These are phyloP conservation scores for Gymnocheta viridis DNA, from an alignment of 2,888 invertebrate species.

Conservation along the genomic window DNA sequence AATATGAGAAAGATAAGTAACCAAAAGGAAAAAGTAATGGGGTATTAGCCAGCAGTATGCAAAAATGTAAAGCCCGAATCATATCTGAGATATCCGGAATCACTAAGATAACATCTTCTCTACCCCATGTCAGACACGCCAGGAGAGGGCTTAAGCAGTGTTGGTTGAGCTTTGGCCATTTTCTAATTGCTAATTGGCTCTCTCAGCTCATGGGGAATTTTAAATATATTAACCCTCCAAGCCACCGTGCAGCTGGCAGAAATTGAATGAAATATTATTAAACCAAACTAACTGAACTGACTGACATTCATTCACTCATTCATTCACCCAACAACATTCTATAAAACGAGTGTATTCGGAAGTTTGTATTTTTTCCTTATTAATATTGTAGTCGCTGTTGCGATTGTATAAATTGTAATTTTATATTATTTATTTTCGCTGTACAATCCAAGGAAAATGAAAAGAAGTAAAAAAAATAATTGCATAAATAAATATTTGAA, in stretches of 20 bases:
- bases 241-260: slow-evolving; percentile 31
- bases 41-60: too few relatives aligned
- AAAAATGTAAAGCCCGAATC: too few relatives aligned
- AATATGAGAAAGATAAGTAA: too few relatives aligned
- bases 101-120: too few relatives aligned
- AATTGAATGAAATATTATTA: slow-evolving; percentile 42
- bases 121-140: too few relatives aligned
- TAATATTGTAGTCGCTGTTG: background rate
- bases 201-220: too few relatives aligned
- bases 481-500: slow-evolving; percentile 71
- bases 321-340: slow-evolving; percentile 36
- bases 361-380: slow-evolving; percentile 36
- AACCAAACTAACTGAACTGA: slow-evolving; percentile 36
- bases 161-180: too few relatives aligned
- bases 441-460: slow-evolving; percentile 21
- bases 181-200: too few relatives aligned
- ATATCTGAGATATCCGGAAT: too few relatives aligned
- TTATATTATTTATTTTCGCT: slow-evolving; percentile 68
- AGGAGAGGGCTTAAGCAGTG: too few relatives aligned
- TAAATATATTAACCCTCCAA: too few relatives aligned
- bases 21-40: too few relatives aligned
- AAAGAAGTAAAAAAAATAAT: slow-evolving; percentile 46
- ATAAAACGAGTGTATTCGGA: slow-evolving; percentile 47
- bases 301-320: slow-evolving; percentile 37
- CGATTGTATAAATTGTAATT: slow-evolving; percentile 61